Evolutionary conservation across 1,140 invertebrate species (phyloP), one percentile per base, ranked within the genome.

Genomic region (Drepana arcuata): DNA sequence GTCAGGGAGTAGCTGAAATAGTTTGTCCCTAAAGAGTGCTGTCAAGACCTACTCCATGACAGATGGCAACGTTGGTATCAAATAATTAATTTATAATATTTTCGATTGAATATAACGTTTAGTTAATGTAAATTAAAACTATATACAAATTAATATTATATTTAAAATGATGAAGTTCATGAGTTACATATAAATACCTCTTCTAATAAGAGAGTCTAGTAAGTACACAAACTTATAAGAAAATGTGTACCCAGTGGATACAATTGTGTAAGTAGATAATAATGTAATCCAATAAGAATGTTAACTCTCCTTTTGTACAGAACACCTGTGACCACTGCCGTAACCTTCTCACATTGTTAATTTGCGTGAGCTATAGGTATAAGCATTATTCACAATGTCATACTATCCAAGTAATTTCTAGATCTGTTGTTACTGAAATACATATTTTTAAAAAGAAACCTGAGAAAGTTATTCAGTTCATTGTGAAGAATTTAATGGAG

Each of bases 21-120:
- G 29, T 2, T 27, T 44, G 33, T 44, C 15, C 39, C 34, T 29
- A 16, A 29, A 39, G 40, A 9, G 16, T n/a, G n/a, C 21, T 25
- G 7, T 27, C 10, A 29, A 10, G 12, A 35, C 15, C 39, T 44
- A 32, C 10, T 16, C 28, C 21, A 39, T 59, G 44, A 42, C 35
- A 72, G 68, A 67, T 60, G 68, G 60, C 60, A 59, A 40, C 37
- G 15, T 23, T 21, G n/a, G n/a, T n/a, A 21, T 21, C 18, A 5
- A 21, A 21, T 21, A 21, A 9, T 21, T 21, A 21, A 21, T 21
- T 21, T 5, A 9, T 21, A 21, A 21, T 21, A 4, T 4, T 21
- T 21, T 9, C 18, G 18, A 21, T 9, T 21, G 18, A 9, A 21
- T 5, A 5, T 21, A 21, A 5, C 18, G 18, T 21, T 9, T 21